These are phyloP conservation scores for Mus pahari DNA, from an alignment of 2,113 vertebrate genomes.

Conservation along the genomic window DNA sequence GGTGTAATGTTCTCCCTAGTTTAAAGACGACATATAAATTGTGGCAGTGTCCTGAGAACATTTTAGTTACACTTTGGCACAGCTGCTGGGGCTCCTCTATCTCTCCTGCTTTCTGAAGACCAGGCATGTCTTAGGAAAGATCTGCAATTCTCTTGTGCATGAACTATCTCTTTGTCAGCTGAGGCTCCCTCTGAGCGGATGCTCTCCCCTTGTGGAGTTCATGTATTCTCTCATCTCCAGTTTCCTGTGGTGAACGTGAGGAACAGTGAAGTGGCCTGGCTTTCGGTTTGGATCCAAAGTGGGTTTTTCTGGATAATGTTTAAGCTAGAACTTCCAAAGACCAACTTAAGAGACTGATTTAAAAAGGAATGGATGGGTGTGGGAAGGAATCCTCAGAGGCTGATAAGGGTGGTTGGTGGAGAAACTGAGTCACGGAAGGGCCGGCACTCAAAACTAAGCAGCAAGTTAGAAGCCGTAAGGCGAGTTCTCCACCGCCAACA, in stretches of 20 bases:
- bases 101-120: background rate
- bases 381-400: background rate
- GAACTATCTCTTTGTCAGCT: background rate
- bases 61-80: background rate
- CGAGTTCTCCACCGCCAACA: background rate
- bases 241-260: background rate
- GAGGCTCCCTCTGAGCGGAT: background rate
- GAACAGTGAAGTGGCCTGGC: background rate
- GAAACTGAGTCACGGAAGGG: background rate
- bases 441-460: background rate
- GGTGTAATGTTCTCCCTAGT: background rate
- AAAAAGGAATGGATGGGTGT: background rate
- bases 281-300: background rate
- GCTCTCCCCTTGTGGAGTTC: background rate
- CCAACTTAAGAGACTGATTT: background rate
- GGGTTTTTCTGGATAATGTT: background rate
- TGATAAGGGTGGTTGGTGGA: background rate
- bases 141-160: background rate
- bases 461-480: background rate
- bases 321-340: slow-evolving; percentile 4
- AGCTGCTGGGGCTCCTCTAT: background rate
- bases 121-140: background rate
- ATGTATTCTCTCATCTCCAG: background rate
- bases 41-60: background rate
- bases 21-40: background rate